phyloP scores from a whole-genome alignment of 2,797 vertebrate species.

The Prionace glauca region DNA sequence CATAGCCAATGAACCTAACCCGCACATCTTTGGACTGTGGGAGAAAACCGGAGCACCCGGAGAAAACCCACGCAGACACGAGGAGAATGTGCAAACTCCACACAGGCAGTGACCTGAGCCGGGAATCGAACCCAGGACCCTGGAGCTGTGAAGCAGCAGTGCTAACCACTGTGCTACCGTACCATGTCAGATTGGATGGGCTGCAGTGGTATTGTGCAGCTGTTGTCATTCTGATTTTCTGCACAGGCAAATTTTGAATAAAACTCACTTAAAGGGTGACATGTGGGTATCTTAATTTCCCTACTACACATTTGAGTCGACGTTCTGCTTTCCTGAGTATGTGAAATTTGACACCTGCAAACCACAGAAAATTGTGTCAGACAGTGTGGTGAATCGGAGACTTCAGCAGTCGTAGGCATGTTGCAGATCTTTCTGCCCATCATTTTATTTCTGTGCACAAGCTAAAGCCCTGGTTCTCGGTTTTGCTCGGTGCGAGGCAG shows the following conservation, averaged over 20 bases:
- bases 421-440: neutral
- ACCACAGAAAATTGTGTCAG: constrained; percentile 33
- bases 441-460: neutral
- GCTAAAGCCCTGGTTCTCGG: neutral
- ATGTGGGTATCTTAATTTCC: neutral
- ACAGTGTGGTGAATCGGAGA: constrained; percentile 10
- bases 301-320: neutral
- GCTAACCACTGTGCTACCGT: no score
- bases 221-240: neutral
- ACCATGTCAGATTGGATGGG: neutral
- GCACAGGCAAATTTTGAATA: neutral
- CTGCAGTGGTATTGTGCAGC: neutral
- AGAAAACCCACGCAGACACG: no score
- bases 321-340: neutral
- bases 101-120: no score
- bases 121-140: no score
- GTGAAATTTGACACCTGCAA: neutral
- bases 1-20: no score
- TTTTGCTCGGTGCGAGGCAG: no score
- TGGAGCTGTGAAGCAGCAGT: no score
- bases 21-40: no score
- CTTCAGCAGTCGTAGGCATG: neutral
- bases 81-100: no score
- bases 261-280: neutral
- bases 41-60: no score